Evolutionary conservation across 2,797 vertebrate genomes (phyloP).

Genomic region (Coranthus polyacanthus): DNA sequence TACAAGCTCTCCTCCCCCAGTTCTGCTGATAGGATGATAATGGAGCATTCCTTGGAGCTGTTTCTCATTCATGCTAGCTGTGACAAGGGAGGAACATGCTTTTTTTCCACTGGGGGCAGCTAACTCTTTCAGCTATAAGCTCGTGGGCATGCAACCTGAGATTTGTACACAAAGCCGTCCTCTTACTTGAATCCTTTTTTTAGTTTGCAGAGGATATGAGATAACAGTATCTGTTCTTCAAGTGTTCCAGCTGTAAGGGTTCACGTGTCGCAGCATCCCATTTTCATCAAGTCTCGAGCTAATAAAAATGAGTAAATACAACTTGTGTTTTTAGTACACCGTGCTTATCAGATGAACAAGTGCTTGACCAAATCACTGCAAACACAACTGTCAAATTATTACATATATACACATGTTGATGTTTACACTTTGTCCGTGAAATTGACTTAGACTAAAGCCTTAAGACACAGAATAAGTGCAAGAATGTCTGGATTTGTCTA

Average conservation of each 20-base stretch:
- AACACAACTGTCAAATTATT: background rate
- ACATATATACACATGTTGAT: conserved; percentile 36
- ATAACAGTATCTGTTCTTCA: conserved; percentile 51
- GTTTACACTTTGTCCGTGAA: conserved; percentile 44
- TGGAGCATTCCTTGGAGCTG: conserved; percentile 79
- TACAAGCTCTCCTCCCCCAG: conserved; percentile 74
- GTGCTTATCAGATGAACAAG: conserved; percentile 25
- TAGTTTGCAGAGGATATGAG: conserved; percentile 56
- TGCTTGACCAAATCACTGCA: background rate
- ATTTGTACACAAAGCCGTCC: conserved; percentile 56
- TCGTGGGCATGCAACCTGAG: conserved; percentile 76
- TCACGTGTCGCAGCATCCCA: conserved; percentile 19
- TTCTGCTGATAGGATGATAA: conserved; percentile 79
- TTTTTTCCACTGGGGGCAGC: conserved; percentile 61
- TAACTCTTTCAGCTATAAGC: conserved; percentile 59
- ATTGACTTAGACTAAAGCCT: conserved; percentile 55
- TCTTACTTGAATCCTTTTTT: conserved; percentile 63
- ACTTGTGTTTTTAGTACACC: conserved; percentile 28
- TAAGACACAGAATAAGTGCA: conserved; percentile 73
- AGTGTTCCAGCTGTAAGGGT: conserved; percentile 33
- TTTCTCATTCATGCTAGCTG: conserved; percentile 80
- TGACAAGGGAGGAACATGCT: conserved; percentile 74
- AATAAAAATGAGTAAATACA: conserved; percentile 25
- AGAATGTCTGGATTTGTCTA: conserved; percentile 87
- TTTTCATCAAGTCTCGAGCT: conserved; percentile 5